These are phyloP conservation scores for Crypturellus undulatus DNA, from an alignment of 2,113 vertebrate species.

Conservation along the genomic window DNA sequence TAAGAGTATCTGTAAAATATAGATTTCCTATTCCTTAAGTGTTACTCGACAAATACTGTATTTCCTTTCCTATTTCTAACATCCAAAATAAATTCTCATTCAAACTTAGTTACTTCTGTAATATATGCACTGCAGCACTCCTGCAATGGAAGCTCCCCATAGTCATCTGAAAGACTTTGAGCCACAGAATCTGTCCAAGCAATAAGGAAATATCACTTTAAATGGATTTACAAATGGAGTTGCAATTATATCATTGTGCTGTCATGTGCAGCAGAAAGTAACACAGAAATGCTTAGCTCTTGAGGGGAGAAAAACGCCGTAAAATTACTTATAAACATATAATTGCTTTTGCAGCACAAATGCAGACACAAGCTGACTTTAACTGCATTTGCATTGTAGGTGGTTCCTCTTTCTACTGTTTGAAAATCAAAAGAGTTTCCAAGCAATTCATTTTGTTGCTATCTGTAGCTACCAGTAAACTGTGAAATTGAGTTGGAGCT, in stretches of 20 bases:
- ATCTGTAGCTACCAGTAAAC: neutral
- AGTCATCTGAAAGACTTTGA: neutral
- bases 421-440: neutral
- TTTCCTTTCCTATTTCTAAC: neutral
- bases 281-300: neutral
- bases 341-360: neutral
- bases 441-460: neutral
- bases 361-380: neutral
- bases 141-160: neutral
- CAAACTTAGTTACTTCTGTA: neutral
- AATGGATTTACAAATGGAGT: neutral
- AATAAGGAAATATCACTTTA: neutral
- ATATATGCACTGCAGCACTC: neutral
- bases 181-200: neutral
- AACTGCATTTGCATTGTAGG: neutral
- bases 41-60: neutral
- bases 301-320: neutral
- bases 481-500: neutral
- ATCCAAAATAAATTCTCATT: neutral
- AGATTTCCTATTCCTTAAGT: neutral
- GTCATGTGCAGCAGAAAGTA: neutral
- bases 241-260: neutral
- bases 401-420: neutral
- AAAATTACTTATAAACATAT: neutral
- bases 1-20: neutral